Evolutionary conservation across 2,888 invertebrate species (phyloP).

Genomic region (Acanthosoma haemorrhoidale): DNA sequence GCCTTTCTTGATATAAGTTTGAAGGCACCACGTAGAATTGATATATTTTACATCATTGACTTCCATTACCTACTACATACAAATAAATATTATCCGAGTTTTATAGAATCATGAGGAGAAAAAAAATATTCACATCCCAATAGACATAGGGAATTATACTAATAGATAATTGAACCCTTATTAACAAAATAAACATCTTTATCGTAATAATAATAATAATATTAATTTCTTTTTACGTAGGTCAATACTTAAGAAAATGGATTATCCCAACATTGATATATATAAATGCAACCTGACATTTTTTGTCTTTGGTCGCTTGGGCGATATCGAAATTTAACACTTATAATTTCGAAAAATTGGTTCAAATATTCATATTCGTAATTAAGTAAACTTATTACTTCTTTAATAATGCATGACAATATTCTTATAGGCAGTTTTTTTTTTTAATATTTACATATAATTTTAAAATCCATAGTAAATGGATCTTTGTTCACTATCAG

Average conservation of each 20-base stretch:
- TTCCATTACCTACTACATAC: slow-evolving; percentile 28
- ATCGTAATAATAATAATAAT: slow-evolving; percentile 23
- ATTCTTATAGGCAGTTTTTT: neutral
- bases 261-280: slow-evolving; percentile 20
- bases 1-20: slow-evolving; percentile 26
- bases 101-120: slow-evolving; percentile 8
- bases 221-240: slow-evolving; percentile 18
- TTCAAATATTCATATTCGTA: no score
- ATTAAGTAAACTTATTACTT: no score
- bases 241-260: slow-evolving; percentile 26
- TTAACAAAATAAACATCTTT: slow-evolving; percentile 27
- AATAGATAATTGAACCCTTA: slow-evolving; percentile 20
- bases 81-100: slow-evolving; percentile 27
- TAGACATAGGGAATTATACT: slow-evolving; percentile 20
- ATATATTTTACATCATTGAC: slow-evolving; percentile 16
- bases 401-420: no score
- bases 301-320: slow-evolving; percentile 22
- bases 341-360: no score
- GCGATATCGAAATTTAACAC: neutral
- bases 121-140: slow-evolving; percentile 24
- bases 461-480: neutral
- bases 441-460: neutral
- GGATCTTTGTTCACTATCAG: neutral
- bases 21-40: slow-evolving; percentile 29
- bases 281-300: slow-evolving; percentile 18